Percentiles rank a stretch among this genome's conserved stretches.
Evolutionary conservation across 2,888 invertebrate genomes (phyloP).

Genomic region (Cantharis nigra): DNA sequence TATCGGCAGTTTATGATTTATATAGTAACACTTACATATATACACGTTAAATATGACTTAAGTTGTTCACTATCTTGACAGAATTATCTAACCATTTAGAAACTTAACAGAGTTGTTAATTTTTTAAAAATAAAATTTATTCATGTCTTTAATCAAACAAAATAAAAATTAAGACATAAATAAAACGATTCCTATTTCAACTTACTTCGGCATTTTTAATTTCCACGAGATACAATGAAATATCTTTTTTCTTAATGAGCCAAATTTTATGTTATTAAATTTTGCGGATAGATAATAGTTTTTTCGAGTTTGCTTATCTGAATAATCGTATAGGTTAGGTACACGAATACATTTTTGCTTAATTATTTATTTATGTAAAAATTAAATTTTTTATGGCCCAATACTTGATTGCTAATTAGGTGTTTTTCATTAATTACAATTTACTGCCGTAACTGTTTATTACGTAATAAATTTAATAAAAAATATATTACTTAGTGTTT

Average conservation of each 20-base stretch:
- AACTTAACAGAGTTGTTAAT: slow-evolving; percentile 2
- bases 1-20: slow-evolving; percentile 40
- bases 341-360: neutral
- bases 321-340: neutral
- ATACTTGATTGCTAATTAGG: slow-evolving; percentile 1
- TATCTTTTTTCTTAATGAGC: neutral
- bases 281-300: neutral
- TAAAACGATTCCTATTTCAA: neutral
- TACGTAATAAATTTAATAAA: neutral
- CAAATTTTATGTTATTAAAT: neutral
- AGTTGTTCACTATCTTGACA: slow-evolving; percentile 13
- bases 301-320: neutral
- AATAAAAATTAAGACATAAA: neutral
- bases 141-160: neutral
- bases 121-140: slow-evolving; percentile 2
- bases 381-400: neutral
- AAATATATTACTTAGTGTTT: neutral
- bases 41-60: slow-evolving; percentile 25
- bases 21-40: slow-evolving; percentile 41
- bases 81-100: slow-evolving; percentile 13
- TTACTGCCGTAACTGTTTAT: neutral
- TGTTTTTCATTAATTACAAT: slow-evolving; percentile 5
- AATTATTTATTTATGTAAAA: neutral
- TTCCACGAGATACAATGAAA: neutral
- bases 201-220: neutral